Evolutionary conservation across 2,888 invertebrate genomes (phyloP), one percentile per base, ranked within the genome.

Genomic region (Latheticus oryzae): DNA sequence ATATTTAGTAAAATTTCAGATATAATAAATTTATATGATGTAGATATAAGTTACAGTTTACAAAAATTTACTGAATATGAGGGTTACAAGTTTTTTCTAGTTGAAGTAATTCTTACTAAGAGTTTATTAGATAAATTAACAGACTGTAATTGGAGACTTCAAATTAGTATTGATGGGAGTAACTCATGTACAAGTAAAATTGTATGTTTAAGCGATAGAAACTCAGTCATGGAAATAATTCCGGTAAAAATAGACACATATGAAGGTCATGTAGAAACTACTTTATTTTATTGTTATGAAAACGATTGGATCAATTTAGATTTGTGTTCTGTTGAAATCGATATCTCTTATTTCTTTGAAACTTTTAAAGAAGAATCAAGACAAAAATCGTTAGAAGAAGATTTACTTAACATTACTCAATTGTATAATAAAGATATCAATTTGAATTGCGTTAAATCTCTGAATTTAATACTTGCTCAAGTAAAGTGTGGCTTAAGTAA

Each of bases 261-360:
- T 48, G 58, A 70, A 23, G 60, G 69, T 50, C 33, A 28, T 19
- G 52, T 75, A 11, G 67, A 70, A 12, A 65, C 65, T 7, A 51
- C 43, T 51, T 56, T 76, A 28, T 58, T 69, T 33, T 61, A 67
- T 30, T 61, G 61, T n/a, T 62, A 60, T 12, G 58, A 62, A 5
- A 57, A 58, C 15, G 53, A 59, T 23, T 71, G 66, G 63, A 60
- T 66, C 16, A 28, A 43, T 35, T 35, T 76, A 7, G 66, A 66
- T 60, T 61, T 76, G 26, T 67, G 67, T 13, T 57, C 59, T 12
- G 62, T 72, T 13, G 23, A 52, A 21, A 53, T 73, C 3, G 71
- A 77, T 64, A 68, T 76, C 50, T 76, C 76, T 2, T 75, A 73
- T 57, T 73, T 75, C 61, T 73, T 76, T 60, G 61, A 70, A 40